Evolutionary conservation across 1,140 invertebrate genomes (phyloP), one percentile per base, ranked within the genome.

Genomic region (Drosophila rufa): DNA sequence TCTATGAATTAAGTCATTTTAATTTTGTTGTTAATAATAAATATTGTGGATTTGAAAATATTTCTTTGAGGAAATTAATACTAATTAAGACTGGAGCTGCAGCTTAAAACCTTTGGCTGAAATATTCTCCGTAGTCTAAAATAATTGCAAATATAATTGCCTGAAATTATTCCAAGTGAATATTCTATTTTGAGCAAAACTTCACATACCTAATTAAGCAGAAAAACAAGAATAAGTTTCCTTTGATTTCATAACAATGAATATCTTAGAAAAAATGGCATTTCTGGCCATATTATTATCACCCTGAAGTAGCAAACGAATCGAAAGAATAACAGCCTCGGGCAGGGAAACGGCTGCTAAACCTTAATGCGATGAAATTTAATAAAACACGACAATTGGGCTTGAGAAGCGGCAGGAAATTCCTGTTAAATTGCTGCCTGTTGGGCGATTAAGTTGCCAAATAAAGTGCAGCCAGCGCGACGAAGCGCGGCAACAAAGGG

Each of bases 361-460:
- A 53, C 51, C 58, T 75, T 79, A 86, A 86, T 86, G 82, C 73
- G 67, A 56, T 75, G 75, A 84, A 90, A 90, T 90, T 85, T 89
- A 89, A 90, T 89, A 90, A 90, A 80, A 84, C 64, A 58, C 38
- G 53, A 79, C 67, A 79, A 50, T 59, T 75, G 53, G 59, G 43
- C 66, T 45, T 45, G 46, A 36, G 46, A 47, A 3, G 19, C 43
- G 47, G 11, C 75, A 40, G 64, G 60, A 74, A 89, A 90, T 89
- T 84, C 77, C 80, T 68, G 61, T 84, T 84, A 89, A 90, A 90
- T 74, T 78, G 77, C 69, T 80, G 77, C 80, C 85, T 81, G 78
- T 90, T 61, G 60, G 62, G 75, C 79, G 85, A 90, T 90, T 90
- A 90, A 90, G 86, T 90, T 90, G 85, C 86, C 85, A 90, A 90